Evolutionary conservation across 1,140 invertebrate species (phyloP).

Genomic region (Proales similis): DNA sequence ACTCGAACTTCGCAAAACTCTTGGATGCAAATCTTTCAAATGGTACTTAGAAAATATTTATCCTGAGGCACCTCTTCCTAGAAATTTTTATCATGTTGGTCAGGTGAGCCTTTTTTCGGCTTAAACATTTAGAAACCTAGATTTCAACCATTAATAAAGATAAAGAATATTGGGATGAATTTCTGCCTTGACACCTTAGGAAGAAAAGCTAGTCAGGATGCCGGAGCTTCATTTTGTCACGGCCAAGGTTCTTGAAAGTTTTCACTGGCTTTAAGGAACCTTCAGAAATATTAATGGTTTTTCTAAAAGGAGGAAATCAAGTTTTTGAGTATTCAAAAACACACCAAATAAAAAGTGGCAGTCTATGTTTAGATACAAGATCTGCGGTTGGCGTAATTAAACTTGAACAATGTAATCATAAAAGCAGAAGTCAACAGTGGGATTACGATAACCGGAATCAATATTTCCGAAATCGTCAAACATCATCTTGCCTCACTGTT

Average conservation of each 20-base stretch:
- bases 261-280: no score
- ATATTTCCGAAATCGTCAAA: constrained; percentile 7
- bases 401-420: background rate
- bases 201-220: constrained; percentile 3
- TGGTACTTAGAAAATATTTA: constrained; percentile 95
- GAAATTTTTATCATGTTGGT: constrained; percentile 40
- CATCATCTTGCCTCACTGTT: background rate
- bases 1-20: constrained; percentile 63
- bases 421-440: constrained; percentile 19
- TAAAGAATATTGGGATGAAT: constrained; percentile 28
- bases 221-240: constrained; percentile 2
- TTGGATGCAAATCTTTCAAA: constrained; percentile 83
- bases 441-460: constrained; percentile 21
- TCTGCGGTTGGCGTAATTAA: background rate
- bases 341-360: background rate
- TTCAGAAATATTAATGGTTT: no score
- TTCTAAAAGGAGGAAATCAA: constrained; percentile 36
- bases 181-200: constrained; percentile 34
- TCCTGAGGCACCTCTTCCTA: constrained; percentile 66
- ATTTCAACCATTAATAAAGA: no score
- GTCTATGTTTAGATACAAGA: constrained; percentile 1
- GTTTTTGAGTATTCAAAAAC: constrained; percentile 24
- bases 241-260: no score
- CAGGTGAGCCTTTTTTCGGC: no score
- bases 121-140: no score